These are phyloP conservation scores for Chalcosyrphus nemorum DNA, from an alignment of 2,888 invertebrate genomes.

Conservation along the genomic window DNA sequence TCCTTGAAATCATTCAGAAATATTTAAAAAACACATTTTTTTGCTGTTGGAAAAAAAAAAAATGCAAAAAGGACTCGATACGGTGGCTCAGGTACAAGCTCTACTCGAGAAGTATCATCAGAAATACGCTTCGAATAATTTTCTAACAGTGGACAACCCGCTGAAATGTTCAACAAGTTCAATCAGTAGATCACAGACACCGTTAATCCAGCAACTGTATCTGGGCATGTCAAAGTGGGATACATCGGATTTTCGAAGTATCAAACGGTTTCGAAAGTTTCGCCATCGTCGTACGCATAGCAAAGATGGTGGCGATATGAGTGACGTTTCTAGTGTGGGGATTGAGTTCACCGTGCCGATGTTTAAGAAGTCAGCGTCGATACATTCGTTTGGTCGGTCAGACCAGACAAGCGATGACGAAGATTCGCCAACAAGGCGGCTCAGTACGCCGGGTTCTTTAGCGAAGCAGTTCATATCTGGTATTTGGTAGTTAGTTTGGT, in stretches of 20 bases:
- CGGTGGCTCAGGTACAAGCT: slow-evolving; percentile 53
- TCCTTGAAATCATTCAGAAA: no score
- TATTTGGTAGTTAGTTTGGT: slow-evolving; percentile 20
- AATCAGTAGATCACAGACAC: slow-evolving; percentile 81
- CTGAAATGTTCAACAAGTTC: slow-evolving; percentile 73
- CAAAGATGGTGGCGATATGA: slow-evolving; percentile 53
- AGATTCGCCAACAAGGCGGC: slow-evolving; percentile 36
- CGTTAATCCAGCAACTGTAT: slow-evolving; percentile 83
- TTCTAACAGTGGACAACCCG: slow-evolving; percentile 74
- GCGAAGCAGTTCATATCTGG: slow-evolving; percentile 36
- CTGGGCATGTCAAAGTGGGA: slow-evolving; percentile 80
- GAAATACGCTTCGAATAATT: slow-evolving; percentile 74
- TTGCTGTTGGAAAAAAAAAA: neutral
- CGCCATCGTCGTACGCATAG: slow-evolving; percentile 62
- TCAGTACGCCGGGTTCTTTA: slow-evolving; percentile 54
- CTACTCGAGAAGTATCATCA: slow-evolving; percentile 76
- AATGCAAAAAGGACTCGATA: slow-evolving; percentile 45
- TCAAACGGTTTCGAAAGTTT: slow-evolving; percentile 74
- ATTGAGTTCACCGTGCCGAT: slow-evolving; percentile 30
- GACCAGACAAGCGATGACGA: slow-evolving; percentile 75
- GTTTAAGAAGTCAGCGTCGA: slow-evolving; percentile 53
- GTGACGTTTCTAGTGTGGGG: slow-evolving; percentile 41
- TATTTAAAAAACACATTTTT: neutral
- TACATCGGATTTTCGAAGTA: slow-evolving; percentile 76
- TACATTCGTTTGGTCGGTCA: slow-evolving; percentile 67